phyloP scores from a whole-genome alignment of 1,140 invertebrate species.

The Aphaenogaster ashmeadi region DNA sequence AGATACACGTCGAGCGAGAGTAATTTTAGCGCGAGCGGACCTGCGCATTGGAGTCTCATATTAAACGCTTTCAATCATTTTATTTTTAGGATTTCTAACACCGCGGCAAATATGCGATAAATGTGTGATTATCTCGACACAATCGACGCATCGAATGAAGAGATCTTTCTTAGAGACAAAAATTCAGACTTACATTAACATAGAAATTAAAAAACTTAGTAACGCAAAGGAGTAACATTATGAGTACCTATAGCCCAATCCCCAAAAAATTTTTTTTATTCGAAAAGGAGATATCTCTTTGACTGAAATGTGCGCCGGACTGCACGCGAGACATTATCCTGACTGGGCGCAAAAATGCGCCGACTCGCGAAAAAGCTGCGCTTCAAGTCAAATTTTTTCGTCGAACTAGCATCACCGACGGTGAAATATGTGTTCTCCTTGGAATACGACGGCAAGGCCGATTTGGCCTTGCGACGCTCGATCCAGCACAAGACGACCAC shows the following conservation, averaged over 20 bases:
- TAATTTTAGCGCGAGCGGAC: slow-evolving; percentile 86
- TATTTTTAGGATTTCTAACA: slow-evolving; percentile 84
- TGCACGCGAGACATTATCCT: not conserved
- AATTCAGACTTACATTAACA: not conserved
- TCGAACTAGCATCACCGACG: slow-evolving; percentile 9
- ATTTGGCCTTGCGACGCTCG: slow-evolving; percentile 41
- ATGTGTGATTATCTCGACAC: not conserved
- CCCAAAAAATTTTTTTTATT: not conserved
- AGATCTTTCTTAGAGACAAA: not conserved
- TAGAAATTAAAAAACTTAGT: not conserved
- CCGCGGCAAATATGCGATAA: slow-evolving; percentile 63
- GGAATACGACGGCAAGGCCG: slow-evolving; percentile 45
- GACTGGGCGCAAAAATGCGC: slow-evolving; percentile 23
- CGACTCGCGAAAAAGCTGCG: slow-evolving; percentile 2
- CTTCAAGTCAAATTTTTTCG: slow-evolving; percentile 11
- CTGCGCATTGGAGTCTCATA: slow-evolving; percentile 81
- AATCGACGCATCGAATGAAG: not conserved
- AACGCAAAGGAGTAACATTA: not conserved
- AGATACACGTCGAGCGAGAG: slow-evolving; percentile 82
- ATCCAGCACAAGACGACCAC: slow-evolving; percentile 35
- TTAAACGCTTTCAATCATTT: slow-evolving; percentile 86
- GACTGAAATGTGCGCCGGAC: not conserved
- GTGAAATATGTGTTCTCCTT: slow-evolving; percentile 68
- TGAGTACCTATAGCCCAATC: not conserved
- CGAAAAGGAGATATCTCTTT: not conserved